Percentiles rank a stretch among this genome's conserved stretches.
Conservation (phyloP, 2,888 invertebrate species). For the Clusia tigrina region DNA sequence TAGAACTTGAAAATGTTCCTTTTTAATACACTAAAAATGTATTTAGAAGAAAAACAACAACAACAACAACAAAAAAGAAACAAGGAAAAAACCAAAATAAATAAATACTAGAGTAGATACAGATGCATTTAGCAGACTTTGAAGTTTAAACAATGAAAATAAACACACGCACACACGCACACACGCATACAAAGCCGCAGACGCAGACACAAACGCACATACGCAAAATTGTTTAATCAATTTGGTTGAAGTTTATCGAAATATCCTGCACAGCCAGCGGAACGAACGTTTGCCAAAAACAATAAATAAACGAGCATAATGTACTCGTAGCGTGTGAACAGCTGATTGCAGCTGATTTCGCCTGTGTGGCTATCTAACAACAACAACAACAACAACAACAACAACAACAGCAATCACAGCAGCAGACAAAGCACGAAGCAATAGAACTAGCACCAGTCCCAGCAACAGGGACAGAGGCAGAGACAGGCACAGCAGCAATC, state of each 20-base stretch:
- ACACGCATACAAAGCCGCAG: too few species aligned
- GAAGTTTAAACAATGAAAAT: background rate
- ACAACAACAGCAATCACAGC: conserved; percentile 26
- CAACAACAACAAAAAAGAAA: too few species aligned
- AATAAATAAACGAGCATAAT: conserved; percentile 6
- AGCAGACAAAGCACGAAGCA: conserved; percentile 15
- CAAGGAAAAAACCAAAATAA: too few species aligned
- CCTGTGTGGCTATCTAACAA: conserved; percentile 19
- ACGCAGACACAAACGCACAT: too few species aligned
- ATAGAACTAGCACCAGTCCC: background rate
- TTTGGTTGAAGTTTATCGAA: conserved; percentile 1
- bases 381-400: conserved; percentile 26
- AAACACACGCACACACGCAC: background rate
- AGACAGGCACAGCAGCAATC: background rate
- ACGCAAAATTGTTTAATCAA: conserved; percentile 6
- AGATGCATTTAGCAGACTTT: conserved; percentile 4
- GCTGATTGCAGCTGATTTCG: conserved; percentile 56
- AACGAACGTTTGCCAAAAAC: conserved; percentile 12
- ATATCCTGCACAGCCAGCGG: conserved; percentile 32
- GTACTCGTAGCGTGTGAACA: conserved; percentile 38
- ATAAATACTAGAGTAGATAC: too few species aligned
- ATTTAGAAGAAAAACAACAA: too few species aligned
- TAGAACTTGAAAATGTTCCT: background rate
- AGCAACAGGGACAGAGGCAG: conserved; percentile 2
- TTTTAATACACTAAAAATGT: background rate